Percentiles rank a stretch among this genome's conserved stretches.
Conservation (phyloP, 2,113 vertebrate genomes). For the Vanacampus margaritifer region DNA sequence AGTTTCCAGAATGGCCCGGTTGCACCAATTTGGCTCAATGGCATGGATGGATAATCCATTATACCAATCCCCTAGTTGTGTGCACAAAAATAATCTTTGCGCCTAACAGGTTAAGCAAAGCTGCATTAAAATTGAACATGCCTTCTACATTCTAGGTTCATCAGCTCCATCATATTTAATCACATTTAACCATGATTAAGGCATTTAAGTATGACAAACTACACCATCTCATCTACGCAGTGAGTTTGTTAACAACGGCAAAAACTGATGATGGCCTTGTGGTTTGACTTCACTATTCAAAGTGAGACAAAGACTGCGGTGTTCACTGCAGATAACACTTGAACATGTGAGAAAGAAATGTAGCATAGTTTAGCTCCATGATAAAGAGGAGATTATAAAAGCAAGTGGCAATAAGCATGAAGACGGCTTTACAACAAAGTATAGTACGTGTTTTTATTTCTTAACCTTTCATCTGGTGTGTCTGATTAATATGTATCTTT, state of each 20-base stretch:
- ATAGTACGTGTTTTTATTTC: neutral
- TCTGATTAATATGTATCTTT: neutral
- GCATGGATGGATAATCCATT: neutral
- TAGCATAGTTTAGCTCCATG: neutral
- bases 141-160: neutral
- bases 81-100: neutral
- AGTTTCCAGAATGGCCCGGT: too few species aligned
- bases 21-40: neutral
- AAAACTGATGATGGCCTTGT: constrained; percentile 4
- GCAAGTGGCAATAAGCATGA: neutral
- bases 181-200: neutral
- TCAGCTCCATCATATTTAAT: neutral
- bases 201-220: neutral
- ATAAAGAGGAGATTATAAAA: neutral
- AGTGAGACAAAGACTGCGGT: neutral
- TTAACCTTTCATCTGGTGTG: neutral
- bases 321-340: neutral
- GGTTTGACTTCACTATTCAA: constrained; percentile 10
- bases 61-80: neutral
- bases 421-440: neutral
- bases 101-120: neutral
- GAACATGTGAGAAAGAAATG: constrained; percentile 12
- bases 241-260: neutral
- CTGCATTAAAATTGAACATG: neutral
- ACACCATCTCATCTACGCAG: neutral